phyloP scores from a whole-genome alignment of 2,113 vertebrate genomes.

The Paralichthys olivaceus region DNA sequence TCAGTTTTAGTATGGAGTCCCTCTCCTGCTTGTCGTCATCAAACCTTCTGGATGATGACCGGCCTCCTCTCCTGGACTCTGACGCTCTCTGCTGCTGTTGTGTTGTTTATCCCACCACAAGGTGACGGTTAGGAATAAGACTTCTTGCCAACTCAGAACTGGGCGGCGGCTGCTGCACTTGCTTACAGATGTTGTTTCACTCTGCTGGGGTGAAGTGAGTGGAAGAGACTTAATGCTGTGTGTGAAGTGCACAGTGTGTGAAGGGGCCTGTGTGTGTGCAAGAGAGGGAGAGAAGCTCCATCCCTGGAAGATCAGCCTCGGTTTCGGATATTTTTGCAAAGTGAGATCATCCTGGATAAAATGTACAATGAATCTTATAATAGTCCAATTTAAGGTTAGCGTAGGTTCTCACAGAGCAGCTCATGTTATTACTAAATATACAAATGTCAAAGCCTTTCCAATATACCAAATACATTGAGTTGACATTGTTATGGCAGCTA shows the following conservation, averaged over 20 bases:
- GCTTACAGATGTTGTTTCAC: constrained; percentile 56
- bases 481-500: no score
- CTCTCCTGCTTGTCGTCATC: background rate
- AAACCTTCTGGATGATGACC: background rate
- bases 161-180: constrained; percentile 59
- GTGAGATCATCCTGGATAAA: constrained; percentile 2
- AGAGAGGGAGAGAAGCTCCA: background rate
- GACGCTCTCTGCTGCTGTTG: constrained; percentile 24
- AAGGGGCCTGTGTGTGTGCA: constrained; percentile 19
- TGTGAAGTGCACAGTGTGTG: constrained; percentile 58
- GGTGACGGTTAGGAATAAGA: constrained; percentile 38
- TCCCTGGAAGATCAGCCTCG: background rate
- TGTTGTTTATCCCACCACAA: constrained; percentile 14
- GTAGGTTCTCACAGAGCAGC: background rate
- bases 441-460: no score
- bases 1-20: background rate
- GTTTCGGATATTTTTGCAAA: constrained; percentile 1
- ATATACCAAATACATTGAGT: no score
- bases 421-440: no score
- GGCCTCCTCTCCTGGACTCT: background rate
- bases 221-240: constrained; percentile 69
- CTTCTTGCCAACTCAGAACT: constrained; percentile 38
- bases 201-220: constrained; percentile 59
- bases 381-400: background rate
- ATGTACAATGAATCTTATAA: background rate